Evolutionary conservation across 1,140 invertebrate species (phyloP).

Genomic region (Neomicropteryx cornuta): DNA sequence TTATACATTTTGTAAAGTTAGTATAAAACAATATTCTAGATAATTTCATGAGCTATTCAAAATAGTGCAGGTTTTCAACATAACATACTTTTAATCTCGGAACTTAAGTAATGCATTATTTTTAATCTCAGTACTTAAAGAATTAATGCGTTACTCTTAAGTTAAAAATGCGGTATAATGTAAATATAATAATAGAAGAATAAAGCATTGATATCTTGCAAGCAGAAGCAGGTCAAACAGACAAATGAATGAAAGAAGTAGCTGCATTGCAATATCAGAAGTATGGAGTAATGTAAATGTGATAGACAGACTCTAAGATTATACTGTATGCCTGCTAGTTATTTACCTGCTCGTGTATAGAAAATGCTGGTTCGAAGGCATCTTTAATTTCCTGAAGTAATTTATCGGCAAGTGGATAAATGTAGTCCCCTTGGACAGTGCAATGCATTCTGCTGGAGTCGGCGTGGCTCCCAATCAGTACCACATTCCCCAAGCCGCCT

Average conservation of each 20-base stretch:
- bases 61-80: too few species aligned
- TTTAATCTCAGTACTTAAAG: too few species aligned
- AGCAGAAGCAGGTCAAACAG: too few species aligned
- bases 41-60: too few species aligned
- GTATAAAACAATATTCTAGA: too few species aligned
- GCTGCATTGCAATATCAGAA: too few species aligned
- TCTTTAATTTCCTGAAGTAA: slow-evolving; percentile 38
- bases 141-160: too few species aligned
- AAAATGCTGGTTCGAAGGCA: slow-evolving; percentile 15
- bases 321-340: slow-evolving; percentile 30
- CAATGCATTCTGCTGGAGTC: slow-evolving; percentile 42
- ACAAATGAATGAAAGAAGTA: too few species aligned
- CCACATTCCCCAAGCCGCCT: slow-evolving; percentile 48
- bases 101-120: too few species aligned
- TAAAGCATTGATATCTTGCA: slow-evolving; percentile 41
- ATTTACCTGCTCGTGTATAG: slow-evolving; percentile 20
- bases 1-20: too few species aligned
- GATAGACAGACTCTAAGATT: slow-evolving; percentile 54
- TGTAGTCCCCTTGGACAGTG: slow-evolving; percentile 43
- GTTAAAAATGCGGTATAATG: background rate
- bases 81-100: too few species aligned
- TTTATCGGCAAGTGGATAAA: slow-evolving; percentile 42
- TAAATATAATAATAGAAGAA: background rate
- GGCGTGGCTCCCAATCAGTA: slow-evolving; percentile 58
- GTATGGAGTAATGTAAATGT: too few species aligned